Conservation (phyloP, 2,888 invertebrate species). For the Temnothorax unifasciatus region DNA sequence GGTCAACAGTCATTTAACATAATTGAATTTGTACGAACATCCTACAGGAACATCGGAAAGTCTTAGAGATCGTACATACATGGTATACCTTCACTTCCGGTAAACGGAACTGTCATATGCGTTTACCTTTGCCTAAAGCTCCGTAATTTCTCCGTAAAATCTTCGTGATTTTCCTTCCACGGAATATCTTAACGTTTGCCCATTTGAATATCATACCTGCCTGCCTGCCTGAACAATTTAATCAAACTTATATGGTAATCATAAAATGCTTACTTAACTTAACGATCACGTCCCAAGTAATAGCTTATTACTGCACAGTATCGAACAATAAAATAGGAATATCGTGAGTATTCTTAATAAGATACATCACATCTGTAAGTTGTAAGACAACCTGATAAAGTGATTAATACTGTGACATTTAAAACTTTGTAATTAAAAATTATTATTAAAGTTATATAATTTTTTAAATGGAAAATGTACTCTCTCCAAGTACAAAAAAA, state of each 20-base stretch:
- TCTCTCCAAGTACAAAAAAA: not conserved
- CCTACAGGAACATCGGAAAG: not conserved
- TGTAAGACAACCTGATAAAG: not conserved
- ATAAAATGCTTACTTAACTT: not conserved
- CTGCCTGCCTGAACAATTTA: not conserved
- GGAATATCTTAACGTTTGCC: not conserved
- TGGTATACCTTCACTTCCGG: conserved; percentile 60
- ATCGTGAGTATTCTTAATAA: not conserved
- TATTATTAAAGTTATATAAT: not conserved
- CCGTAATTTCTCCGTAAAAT: not conserved
- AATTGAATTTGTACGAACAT: conserved; percentile 14
- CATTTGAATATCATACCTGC: not conserved
- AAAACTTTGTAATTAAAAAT: not conserved
- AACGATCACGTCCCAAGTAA: not conserved
- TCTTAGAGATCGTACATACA: conserved; percentile 14
- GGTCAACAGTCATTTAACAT: not conserved
- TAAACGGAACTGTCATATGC: conserved; percentile 16
- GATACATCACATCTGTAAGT: not conserved
- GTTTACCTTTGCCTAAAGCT: conserved; percentile 49
- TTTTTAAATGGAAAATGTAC: not conserved
- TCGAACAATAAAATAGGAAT: conserved; percentile 4
- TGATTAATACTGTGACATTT: not conserved
- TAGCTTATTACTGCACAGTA: not conserved
- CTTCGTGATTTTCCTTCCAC: not conserved
- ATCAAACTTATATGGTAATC: not conserved